Conservation (phyloP, 2,113 vertebrate genomes). For the Sapajus apella region DNA sequence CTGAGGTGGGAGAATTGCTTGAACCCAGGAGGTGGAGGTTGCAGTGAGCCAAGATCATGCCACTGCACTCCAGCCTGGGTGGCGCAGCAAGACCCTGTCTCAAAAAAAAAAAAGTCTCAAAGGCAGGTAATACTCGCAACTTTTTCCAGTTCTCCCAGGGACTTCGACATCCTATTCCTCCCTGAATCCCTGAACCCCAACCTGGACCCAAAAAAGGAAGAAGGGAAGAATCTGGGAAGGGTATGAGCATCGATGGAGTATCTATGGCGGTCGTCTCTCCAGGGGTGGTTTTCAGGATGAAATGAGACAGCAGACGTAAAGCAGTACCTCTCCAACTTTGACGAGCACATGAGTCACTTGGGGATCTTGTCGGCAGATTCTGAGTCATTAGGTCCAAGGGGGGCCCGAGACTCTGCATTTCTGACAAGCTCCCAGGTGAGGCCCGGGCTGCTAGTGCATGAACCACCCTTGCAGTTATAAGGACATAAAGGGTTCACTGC, state of each 20-base stretch:
- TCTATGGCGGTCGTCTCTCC: not conserved
- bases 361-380: not conserved
- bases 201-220: not conserved
- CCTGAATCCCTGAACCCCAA: not conserved
- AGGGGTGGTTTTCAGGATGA: not conserved
- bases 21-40: no score
- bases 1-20: no score
- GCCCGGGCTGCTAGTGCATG: rapidly evolving
- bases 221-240: not conserved
- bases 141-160: not conserved
- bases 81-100: no score
- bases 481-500: not conserved
- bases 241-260: rapidly evolving
- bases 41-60: no score
- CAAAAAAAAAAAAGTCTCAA: not conserved
- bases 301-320: not conserved
- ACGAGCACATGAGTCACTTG: rapidly evolving
- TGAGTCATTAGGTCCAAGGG: not conserved
- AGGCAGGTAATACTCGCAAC: not conserved
- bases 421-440: not conserved
- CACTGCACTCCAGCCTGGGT: no score
- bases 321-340: not conserved
- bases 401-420: not conserved
- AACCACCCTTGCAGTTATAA: not conserved
- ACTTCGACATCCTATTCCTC: not conserved